Conservation (phyloP, 2,113 vertebrate genomes). For the Tapirus terrestris region DNA sequence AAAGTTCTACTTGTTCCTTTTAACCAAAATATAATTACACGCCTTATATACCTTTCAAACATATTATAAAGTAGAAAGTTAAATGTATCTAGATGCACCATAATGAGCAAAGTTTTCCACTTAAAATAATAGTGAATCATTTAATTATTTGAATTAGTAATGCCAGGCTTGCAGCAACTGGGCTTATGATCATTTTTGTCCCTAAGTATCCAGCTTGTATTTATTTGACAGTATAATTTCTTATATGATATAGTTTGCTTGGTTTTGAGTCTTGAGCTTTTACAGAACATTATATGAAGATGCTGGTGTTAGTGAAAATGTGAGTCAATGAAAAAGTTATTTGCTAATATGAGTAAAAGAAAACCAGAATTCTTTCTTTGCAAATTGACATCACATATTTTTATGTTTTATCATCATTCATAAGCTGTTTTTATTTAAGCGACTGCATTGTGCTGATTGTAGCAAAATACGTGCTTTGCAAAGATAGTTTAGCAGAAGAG, state of each 20-base stretch:
- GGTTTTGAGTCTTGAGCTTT: slow-evolving; percentile 34
- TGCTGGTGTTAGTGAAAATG: slow-evolving; percentile 5
- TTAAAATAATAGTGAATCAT: slow-evolving; percentile 44
- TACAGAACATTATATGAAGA: not conserved
- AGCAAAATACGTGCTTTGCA: slow-evolving; percentile 75
- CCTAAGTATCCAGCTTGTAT: not conserved
- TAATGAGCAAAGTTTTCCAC: slow-evolving; percentile 51
- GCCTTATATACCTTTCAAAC: slow-evolving; percentile 51
- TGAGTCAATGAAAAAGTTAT: slow-evolving; percentile 42
- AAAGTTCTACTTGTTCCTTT: slow-evolving; percentile 51
- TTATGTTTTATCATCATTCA: slow-evolving; percentile 7
- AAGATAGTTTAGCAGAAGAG: slow-evolving; percentile 81
- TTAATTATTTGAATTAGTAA: slow-evolving; percentile 50
- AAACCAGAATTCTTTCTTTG: slow-evolving; percentile 56
- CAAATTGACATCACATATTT: slow-evolving; percentile 58
- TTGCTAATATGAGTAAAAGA: slow-evolving; percentile 49
- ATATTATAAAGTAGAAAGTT: slow-evolving; percentile 60
- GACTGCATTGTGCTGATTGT: slow-evolving; percentile 72
- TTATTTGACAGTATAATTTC: slow-evolving; percentile 54
- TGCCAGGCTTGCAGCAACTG: slow-evolving; percentile 6
- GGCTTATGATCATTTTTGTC: slow-evolving; percentile 35
- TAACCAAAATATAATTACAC: slow-evolving; percentile 35
- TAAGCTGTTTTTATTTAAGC: slow-evolving; percentile 72
- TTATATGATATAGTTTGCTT: not conserved
- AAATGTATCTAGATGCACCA: slow-evolving; percentile 34